phyloP scores from a whole-genome alignment of 1,140 invertebrate genomes.

The Anastrepha ludens region DNA sequence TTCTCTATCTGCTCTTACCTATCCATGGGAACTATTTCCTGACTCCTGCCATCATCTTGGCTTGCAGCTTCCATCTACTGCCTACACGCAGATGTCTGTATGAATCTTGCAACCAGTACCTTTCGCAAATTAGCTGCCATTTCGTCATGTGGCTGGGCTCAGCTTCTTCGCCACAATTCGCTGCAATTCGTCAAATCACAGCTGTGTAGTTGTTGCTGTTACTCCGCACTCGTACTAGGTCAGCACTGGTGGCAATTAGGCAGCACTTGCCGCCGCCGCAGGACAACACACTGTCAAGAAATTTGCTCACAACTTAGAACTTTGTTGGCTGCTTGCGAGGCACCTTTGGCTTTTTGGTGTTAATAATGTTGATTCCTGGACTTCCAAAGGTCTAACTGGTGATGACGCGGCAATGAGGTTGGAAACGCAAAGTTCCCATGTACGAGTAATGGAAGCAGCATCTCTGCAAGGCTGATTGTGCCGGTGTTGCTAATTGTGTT shows the following conservation, averaged over 20 bases:
- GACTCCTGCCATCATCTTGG: neutral
- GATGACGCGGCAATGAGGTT: constrained; percentile 5
- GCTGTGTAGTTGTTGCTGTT: neutral
- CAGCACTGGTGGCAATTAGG: constrained; percentile 47
- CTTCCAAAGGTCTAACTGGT: neutral
- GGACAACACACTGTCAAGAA: constrained; percentile 39
- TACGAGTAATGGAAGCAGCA: neutral
- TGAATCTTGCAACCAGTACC: neutral
- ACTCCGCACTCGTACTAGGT: neutral
- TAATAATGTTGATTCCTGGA: constrained; percentile 31
- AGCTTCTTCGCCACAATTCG: constrained; percentile 41
- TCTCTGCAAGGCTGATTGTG: neutral
- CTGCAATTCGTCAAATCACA: constrained; percentile 43
- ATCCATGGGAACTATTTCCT: neutral
- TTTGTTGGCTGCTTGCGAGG: constrained; percentile 41
- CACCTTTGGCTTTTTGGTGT: constrained; percentile 40
- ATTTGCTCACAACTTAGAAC: constrained; percentile 1
- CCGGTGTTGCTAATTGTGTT: constrained; percentile 22
- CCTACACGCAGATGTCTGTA: neutral
- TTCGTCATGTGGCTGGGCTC: neutral
- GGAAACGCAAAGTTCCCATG: neutral
- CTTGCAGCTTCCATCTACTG: neutral
- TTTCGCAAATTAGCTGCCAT: constrained; percentile 47
- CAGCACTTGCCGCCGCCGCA: constrained; percentile 26
- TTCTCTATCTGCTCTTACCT: neutral